Evolutionary conservation across 2,888 invertebrate genomes (phyloP).

Genomic region (Drosophila buzzatii): DNA sequence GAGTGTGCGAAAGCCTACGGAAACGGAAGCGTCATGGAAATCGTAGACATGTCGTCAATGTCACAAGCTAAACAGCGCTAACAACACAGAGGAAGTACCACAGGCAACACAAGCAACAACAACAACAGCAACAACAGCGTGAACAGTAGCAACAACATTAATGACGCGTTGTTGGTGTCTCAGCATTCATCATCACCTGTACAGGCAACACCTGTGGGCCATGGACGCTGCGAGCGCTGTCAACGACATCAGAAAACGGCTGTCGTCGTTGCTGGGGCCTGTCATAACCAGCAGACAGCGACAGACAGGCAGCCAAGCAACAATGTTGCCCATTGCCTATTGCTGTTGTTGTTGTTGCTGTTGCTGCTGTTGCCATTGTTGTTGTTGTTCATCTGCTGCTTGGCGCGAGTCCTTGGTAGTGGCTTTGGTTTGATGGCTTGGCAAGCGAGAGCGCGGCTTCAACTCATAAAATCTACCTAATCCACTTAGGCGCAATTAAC

Average conservation of each 20-base stretch:
- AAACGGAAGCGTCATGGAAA: slow-evolving; percentile 64
- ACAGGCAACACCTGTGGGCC: slow-evolving; percentile 51
- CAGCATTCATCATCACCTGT: slow-evolving; percentile 55
- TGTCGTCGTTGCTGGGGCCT: slow-evolving; percentile 35
- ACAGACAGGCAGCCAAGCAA: slow-evolving; percentile 9
- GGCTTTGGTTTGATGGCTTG: slow-evolving; percentile 40
- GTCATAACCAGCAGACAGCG: slow-evolving; percentile 38
- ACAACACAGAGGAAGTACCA: slow-evolving; percentile 34
- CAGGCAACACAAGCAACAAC: slow-evolving; percentile 14
- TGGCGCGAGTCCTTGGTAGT: slow-evolving; percentile 10
- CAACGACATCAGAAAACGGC: slow-evolving; percentile 42
- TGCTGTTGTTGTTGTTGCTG: slow-evolving; percentile 12
- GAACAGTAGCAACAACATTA: slow-evolving; percentile 22
- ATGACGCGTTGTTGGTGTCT: slow-evolving; percentile 32
- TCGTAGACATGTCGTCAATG: slow-evolving; percentile 72
- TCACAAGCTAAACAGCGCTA: slow-evolving; percentile 55
- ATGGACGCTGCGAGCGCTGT: slow-evolving; percentile 37
- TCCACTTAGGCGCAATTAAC: slow-evolving; percentile 72
- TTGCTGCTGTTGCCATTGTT: slow-evolving; percentile 11
- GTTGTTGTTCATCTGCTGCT: slow-evolving; percentile 2
- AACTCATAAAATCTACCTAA: slow-evolving; percentile 69
- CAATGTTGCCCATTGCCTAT: slow-evolving; percentile 37
- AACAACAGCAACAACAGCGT: not conserved
- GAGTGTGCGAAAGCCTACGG: slow-evolving; percentile 32
- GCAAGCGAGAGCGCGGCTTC: slow-evolving; percentile 40